Evolutionary conservation across 2,888 invertebrate species (phyloP), one percentile per base, ranked within the genome.

Genomic region (Tinea pellionella): DNA sequence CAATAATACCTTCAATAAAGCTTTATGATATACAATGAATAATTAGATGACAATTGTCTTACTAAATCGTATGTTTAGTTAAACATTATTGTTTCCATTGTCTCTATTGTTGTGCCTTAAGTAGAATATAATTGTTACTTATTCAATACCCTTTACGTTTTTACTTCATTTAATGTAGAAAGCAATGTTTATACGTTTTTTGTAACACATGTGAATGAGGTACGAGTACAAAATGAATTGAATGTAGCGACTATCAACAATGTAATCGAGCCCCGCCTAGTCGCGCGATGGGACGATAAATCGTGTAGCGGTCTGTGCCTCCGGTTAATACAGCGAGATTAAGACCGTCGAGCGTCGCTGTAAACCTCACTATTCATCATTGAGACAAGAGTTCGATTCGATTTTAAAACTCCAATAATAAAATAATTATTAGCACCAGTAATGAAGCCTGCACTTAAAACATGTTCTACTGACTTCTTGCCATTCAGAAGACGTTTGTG

Each of bases 291-390:
- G 63, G 67, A 71, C 74, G 69, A 79, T 80, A 80, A 80, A 81
- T 80, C 75, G 68, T 70, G 64, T 64, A 30, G 64, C 66, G 74
- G 71, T 72, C 70, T 72, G 65, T 70, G 73, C 73, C 74, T 70
- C 72, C 70, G 70, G 73, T 72, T 77, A 77, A 80, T 77, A 71
- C 77, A 67, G 60, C 59, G 74, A 76, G 78, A 81, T 80, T 80
- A 71, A 69, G 55, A 75, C 70, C 72, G 71, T 69, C 71, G 73
- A 74, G 73, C 70, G 60, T 19, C 51, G 59, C 43, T 12, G 18
- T 16, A 60, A 60, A 69, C 69, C 69, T 65, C 63, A 70, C 74
- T 72, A 77, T 76, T 72, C 72, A 77, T 77, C 73, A 77, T 74
- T 65, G 67, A 37, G 68, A 63, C 67, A 67, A n/a, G 64, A 66